phyloP scores from a whole-genome alignment of 2,888 invertebrate genomes.

The Drosophila mercatorum region DNA sequence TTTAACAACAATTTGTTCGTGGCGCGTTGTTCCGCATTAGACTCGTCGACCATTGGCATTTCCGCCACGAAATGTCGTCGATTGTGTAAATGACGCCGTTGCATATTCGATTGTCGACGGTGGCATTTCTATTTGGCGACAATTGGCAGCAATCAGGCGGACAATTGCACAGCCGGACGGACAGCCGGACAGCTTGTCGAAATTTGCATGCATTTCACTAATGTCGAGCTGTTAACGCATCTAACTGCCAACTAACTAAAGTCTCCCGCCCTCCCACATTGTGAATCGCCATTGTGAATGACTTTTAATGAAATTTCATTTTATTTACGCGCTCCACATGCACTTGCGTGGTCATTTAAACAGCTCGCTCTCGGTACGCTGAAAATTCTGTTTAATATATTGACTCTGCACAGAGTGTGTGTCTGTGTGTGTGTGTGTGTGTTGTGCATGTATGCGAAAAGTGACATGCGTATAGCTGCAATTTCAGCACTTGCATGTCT shows the following conservation, averaged over 20 bases:
- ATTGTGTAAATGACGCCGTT: constrained; percentile 24
- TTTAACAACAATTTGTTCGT: neutral
- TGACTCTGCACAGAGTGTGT: neutral
- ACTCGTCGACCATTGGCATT: constrained; percentile 23
- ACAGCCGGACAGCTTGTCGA: constrained; percentile 20
- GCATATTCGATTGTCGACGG: constrained; percentile 45
- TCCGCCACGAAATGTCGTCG: constrained; percentile 27
- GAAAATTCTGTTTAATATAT: neutral
- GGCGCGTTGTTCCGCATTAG: constrained; percentile 15
- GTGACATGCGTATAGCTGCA: constrained; percentile 9
- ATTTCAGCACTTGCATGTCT: constrained; percentile 1
- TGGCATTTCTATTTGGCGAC: constrained; percentile 22
- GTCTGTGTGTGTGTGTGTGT: neutral
- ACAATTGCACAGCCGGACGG: constrained; percentile 27
- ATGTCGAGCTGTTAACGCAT: constrained; percentile 11
- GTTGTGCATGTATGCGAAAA: constrained; percentile 1
- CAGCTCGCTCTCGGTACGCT: constrained; percentile 6
- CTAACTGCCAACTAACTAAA: constrained; percentile 5
- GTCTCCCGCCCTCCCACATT: constrained; percentile 1
- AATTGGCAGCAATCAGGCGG: constrained; percentile 50
- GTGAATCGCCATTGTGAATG: constrained; percentile 26
- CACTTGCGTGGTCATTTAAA: constrained; percentile 55
- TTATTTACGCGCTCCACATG: constrained; percentile 56
- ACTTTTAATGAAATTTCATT: constrained; percentile 60
- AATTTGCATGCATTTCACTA: constrained; percentile 51